Percentiles rank a stretch among this genome's conserved stretches.
These are phyloP conservation scores for Euplexia lucipara DNA, from an alignment of 2,888 invertebrate genomes.

Conservation along the genomic window DNA sequence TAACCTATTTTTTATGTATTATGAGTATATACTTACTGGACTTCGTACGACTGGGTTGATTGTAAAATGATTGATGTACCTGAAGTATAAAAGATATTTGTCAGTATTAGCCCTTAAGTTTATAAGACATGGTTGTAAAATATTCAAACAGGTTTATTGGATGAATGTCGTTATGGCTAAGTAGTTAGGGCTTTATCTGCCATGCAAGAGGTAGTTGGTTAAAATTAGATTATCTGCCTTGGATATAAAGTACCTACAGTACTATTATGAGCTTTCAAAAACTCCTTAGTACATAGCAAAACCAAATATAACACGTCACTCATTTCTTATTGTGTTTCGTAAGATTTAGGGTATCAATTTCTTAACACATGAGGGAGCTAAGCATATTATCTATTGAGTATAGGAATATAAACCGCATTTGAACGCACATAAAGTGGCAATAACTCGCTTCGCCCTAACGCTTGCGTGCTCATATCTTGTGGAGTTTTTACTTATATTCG, in stretches of 20 bases:
- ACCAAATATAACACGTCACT: slow-evolving; percentile 3
- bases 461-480: slow-evolving; percentile 41
- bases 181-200: too few species aligned
- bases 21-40: neutral
- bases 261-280: neutral
- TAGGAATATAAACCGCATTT: slow-evolving; percentile 48
- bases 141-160: neutral
- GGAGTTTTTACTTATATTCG: slow-evolving; percentile 34
- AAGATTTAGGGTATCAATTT: slow-evolving; percentile 26
- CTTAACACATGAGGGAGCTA: neutral
- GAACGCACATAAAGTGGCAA: slow-evolving; percentile 45
- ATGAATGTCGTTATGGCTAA: too few species aligned
- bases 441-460: slow-evolving; percentile 27
- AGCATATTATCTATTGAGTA: slow-evolving; percentile 7
- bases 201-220: too few species aligned
- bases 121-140: neutral
- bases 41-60: neutral
- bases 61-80: slow-evolving; percentile 3
- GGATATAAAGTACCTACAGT: too few species aligned
- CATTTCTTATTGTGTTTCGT: neutral
- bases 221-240: too few species aligned
- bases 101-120: neutral
- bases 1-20: too few species aligned
- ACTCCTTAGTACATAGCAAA: neutral
- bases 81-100: neutral